phyloP scores from a whole-genome alignment of 2,888 invertebrate genomes.

The Luffia ferchaultella region DNA sequence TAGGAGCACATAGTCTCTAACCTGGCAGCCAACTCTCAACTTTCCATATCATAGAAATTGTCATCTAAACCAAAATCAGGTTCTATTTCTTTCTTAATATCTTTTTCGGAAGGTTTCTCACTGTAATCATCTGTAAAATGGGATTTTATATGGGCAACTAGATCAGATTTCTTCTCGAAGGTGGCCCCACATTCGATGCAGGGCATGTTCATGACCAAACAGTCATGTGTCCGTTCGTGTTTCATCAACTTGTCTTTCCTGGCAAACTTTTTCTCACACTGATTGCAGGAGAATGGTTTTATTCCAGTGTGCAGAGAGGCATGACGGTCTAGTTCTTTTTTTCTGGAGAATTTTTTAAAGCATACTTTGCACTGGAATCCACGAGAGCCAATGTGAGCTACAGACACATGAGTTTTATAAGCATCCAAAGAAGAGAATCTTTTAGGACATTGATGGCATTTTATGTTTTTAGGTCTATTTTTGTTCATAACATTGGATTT shows the following conservation, averaged over 20 bases:
- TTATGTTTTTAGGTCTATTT: constrained; percentile 56
- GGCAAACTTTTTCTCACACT: constrained; percentile 73
- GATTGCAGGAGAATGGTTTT: constrained; percentile 72
- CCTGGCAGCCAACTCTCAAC: constrained; percentile 34
- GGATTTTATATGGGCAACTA: constrained; percentile 67
- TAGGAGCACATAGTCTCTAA: neutral
- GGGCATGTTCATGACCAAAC: constrained; percentile 65
- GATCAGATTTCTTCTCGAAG: constrained; percentile 65
- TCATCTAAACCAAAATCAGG: constrained; percentile 40
- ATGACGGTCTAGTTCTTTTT: constrained; percentile 76
- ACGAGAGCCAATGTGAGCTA: constrained; percentile 60
- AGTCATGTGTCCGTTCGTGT: constrained; percentile 72
- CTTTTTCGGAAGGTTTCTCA: constrained; percentile 36
- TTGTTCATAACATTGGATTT: constrained; percentile 32
- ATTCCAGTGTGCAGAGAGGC: constrained; percentile 71
- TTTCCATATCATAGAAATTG: constrained; percentile 50
- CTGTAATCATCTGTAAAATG: constrained; percentile 61
- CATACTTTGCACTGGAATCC: constrained; percentile 72
- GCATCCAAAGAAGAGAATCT: constrained; percentile 57
- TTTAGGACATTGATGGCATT: constrained; percentile 60
- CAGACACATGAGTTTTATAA: constrained; percentile 59
- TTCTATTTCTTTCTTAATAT: constrained; percentile 49
- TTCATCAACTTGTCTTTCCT: constrained; percentile 74
- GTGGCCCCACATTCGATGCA: constrained; percentile 70
- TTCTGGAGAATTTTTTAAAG: constrained; percentile 72